Conservation (phyloP, 1,140 invertebrate species). For the Sweltsa coloradensis region DNA sequence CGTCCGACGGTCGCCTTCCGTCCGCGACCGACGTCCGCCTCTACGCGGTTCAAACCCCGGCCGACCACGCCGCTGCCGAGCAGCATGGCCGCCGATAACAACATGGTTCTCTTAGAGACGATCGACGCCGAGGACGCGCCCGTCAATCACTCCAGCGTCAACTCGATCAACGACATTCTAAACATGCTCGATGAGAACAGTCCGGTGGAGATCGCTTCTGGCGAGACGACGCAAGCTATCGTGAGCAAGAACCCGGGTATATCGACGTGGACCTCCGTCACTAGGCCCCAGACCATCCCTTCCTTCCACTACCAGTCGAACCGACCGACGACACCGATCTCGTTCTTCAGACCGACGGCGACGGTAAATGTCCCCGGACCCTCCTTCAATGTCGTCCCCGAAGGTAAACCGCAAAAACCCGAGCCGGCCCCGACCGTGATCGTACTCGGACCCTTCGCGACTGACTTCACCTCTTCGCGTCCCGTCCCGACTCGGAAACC, state of each 20-base stretch:
- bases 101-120: too few species aligned
- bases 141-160: too few species aligned
- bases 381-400: conserved; percentile 10
- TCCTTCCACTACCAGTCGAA: conserved; percentile 12
- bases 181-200: conserved; percentile 3
- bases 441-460: conserved; percentile 41
- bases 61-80: too few species aligned
- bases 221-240: too few species aligned
- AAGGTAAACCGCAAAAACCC: conserved; percentile 17
- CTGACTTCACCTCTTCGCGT: conserved; percentile 44
- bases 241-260: not conserved
- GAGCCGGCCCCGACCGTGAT: conserved; percentile 59
- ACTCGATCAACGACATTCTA: conserved; percentile 13
- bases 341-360: conserved; percentile 20
- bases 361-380: not conserved
- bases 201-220: not conserved
- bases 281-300: not conserved
- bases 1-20: not conserved
- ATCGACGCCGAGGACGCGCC: too few species aligned
- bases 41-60: not conserved
- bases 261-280: not conserved
- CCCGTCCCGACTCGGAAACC: too few species aligned
- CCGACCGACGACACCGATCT: conserved; percentile 11
- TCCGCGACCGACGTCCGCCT: not conserved
- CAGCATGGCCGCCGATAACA: too few species aligned